Evolutionary conservation across 2,113 vertebrate species (phyloP).

Genomic region (Colius striatus): DNA sequence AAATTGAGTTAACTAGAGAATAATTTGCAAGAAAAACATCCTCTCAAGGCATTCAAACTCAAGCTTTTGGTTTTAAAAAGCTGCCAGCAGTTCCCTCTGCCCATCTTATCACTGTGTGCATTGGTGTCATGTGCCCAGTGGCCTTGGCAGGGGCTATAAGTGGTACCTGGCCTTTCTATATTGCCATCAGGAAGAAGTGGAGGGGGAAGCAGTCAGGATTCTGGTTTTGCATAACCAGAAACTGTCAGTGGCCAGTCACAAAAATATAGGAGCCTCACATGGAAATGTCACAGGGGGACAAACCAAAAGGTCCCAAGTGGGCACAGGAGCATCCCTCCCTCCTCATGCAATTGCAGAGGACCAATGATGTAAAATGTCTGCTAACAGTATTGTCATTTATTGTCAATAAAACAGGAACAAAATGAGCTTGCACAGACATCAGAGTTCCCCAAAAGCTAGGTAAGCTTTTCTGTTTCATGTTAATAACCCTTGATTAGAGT

Average conservation of each 20-base stretch:
- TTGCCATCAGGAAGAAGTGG: fast-evolving
- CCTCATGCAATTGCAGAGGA: not conserved
- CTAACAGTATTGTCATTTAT: not conserved
- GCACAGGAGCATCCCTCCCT: fast-evolving
- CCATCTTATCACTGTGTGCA: fast-evolving
- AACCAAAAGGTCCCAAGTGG: fast-evolving
- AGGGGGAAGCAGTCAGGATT: fast-evolving
- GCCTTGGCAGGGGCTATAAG: fast-evolving
- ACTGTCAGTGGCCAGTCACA: not conserved
- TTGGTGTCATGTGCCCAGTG: not conserved
- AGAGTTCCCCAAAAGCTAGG: not conserved
- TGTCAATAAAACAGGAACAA: fast-evolving
- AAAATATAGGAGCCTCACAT: not conserved
- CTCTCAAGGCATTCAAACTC: not conserved
- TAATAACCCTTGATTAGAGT: not conserved
- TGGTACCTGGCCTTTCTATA: not conserved
- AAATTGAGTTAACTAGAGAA: not conserved
- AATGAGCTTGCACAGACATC: not conserved
- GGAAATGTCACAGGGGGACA: not conserved
- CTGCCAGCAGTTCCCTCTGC: not conserved
- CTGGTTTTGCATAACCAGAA: not conserved
- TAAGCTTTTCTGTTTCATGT: not conserved
- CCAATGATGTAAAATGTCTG: fast-evolving
- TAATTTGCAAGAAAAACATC: not conserved
- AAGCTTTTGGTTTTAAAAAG: not conserved